A percentile compares a stretch with the other conserved stretches of the same genome.
phyloP scores from a whole-genome alignment of 2,888 invertebrate genomes.

The Epistrophella euchroma region DNA sequence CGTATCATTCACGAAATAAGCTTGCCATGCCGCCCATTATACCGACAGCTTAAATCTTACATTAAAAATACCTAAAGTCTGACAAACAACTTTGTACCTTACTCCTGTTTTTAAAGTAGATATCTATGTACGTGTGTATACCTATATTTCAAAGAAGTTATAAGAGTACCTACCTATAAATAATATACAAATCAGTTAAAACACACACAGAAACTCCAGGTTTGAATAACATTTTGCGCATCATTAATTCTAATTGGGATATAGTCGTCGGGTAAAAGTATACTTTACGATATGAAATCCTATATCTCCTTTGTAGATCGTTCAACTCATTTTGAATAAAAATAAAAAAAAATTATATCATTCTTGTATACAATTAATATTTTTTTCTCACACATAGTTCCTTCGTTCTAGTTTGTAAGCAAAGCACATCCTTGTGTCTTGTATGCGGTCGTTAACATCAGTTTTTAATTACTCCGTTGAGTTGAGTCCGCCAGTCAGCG shows the following conservation, averaged over 20 bases:
- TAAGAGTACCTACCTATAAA: too few relatives aligned
- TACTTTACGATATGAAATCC: not conserved
- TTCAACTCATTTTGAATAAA: conserved; percentile 17
- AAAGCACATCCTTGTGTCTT: conserved; percentile 14
- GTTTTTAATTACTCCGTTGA: conserved; percentile 45
- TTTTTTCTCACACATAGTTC: not conserved
- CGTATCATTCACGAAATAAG: not conserved
- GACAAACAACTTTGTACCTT: too few relatives aligned
- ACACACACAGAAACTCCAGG: not conserved
- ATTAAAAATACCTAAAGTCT: not conserved
- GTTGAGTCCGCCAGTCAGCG: not conserved
- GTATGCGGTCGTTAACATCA: conserved; percentile 20
- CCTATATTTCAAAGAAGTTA: too few relatives aligned
- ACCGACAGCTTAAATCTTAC: not conserved
- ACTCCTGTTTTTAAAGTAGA: not conserved
- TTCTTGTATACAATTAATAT: conserved; percentile 4
- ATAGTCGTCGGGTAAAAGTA: not conserved
- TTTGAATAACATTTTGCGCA: not conserved
- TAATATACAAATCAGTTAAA: not conserved
- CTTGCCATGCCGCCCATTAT: too few relatives aligned
- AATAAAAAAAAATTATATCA: conserved; percentile 7
- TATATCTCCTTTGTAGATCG: not conserved
- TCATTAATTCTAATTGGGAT: conserved; percentile 34
- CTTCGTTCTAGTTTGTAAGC: conserved; percentile 16
- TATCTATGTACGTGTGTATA: not conserved